Base-by-base conservation (phyloP, 1,140 invertebrate species). In the Contarinia nasturtii region DNA sequence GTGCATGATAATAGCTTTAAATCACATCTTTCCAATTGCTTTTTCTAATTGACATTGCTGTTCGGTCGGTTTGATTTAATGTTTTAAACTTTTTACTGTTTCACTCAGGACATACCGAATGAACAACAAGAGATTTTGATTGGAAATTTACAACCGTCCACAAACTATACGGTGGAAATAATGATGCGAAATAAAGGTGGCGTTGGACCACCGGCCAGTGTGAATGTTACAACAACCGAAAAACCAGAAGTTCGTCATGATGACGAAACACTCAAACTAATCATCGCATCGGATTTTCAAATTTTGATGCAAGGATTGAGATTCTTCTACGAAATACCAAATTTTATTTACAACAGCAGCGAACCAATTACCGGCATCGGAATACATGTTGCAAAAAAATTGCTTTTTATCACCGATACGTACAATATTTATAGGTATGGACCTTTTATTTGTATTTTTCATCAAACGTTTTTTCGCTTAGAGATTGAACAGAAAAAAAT, bases 101-200 rank as follows among this genome's bases (percentile, higher is more conserved):
- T 40, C 37, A n/a, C n/a, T n/a, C n/a, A 85, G 78, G 84, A 88
- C 56, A 77, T 87, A 51, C 73, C 77, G 48, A 73, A 75, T 0
- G 70, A 75, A 17, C 76, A 76, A 45, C 74, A 68, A 5, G n/a
- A 74, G 55, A 85, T 85, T 61, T 77, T 89, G 68, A 83, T 89
- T 54, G 74, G 77, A 68, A 78, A 84, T 55, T 66, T 92, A 19
- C 66, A 74, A 50, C 74, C 86, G 0, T 72, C 73, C n/a, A 75
- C 76, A 12, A 77, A 77, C 49, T 93, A 92, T 58, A 74, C 73
- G 7, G 67, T 92, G 2, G 74, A 77, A 2, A 68, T 93, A 10
- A 73, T 77, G 0, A 87, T 87, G 72, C 71, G 79, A 53, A 94
- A 92, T 60, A 68, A 70, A 1, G 74, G 77, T 19, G 89, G 88